These are phyloP conservation scores for Himalopsyche anomala DNA, from an alignment of 2,888 invertebrate genomes.

Conservation along the genomic window DNA sequence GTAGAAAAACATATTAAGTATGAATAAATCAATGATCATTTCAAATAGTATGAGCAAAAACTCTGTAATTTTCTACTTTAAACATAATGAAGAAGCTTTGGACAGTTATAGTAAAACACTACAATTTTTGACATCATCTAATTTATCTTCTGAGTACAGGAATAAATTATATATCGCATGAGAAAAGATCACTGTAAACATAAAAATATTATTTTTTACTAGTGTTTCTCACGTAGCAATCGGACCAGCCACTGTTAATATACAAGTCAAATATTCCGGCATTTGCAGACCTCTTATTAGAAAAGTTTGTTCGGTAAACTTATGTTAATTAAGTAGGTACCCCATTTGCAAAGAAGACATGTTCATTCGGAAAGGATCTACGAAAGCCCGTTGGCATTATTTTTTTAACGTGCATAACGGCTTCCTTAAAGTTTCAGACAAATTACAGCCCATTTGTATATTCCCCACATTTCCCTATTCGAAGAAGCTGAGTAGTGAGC, in stretches of 20 bases:
- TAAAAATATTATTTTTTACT: too few relatives aligned
- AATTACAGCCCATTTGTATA: conserved; percentile 37
- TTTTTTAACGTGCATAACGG: conserved; percentile 7
- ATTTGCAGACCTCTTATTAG: neutral
- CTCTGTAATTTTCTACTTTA: too few relatives aligned
- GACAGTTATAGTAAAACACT: too few relatives aligned
- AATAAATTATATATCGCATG: too few relatives aligned
- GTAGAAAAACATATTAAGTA: too few relatives aligned
- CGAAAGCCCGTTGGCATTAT: neutral
- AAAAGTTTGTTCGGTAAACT: conserved; percentile 8
- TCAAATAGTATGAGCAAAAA: too few relatives aligned
- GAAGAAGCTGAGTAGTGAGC: neutral
- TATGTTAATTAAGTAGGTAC: conserved; percentile 9
- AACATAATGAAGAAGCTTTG: too few relatives aligned
- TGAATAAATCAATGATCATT: too few relatives aligned
- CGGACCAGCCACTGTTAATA: neutral
- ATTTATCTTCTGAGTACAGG: too few relatives aligned
- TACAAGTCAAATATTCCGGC: neutral
- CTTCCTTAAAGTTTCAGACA: conserved; percentile 36
- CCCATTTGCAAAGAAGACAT: conserved; percentile 18
- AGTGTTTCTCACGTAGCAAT: too few relatives aligned
- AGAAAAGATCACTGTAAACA: too few relatives aligned
- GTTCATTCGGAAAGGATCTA: conserved; percentile 10
- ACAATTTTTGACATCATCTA: too few relatives aligned
- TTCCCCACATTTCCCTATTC: neutral